Base-by-base conservation (phyloP, 2,888 invertebrate species). In the Ophion slaviceki region DNA sequence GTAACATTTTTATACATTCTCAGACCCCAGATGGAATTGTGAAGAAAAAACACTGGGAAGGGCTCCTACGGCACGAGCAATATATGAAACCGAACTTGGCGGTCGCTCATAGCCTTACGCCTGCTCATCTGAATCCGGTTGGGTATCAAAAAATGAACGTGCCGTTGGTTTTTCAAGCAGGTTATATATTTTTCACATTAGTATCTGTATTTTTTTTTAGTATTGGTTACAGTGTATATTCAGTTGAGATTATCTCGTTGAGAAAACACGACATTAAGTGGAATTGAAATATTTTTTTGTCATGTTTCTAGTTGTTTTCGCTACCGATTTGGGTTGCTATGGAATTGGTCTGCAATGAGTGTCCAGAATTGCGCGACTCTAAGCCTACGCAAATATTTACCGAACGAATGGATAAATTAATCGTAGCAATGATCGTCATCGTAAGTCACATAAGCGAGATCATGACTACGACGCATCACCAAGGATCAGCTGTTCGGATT, bases 61-160 rank as follows among this genome's bases (percentile, higher is more conserved):
- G 47, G 3, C 24, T 70, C n/a, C 70, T 70, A 24, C 45, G 47
- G 24, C 28, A 70, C 70, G 70, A 70, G 17, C 70, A 53, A 17
- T 53, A 32, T 47, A 5, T 4, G 20, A 70, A 70, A 17, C 70
- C 70, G 6, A 70, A 70, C 20, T 57, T 71, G n/a, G 57, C 28
- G 28, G 57, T 57, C 4, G 71, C 71, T 1, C 20, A 71, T n/a
- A 71, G 14, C 11, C 59, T 71, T n/a, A 71, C 71, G 32, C 71
- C 71, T 28, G 36, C 71, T 57, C 71, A 71, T n/a, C 57, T 71
- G 2, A 71, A 71, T 59, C 71, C 71, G 24, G n/a, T 71, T 24
- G 71, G 57, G 17, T 71, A 71, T 57, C 8, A 71, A 32, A 71
- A 68, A 47, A 68, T n/a, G n/a, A n/a, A n/a, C n/a, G n/a, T n/a